Percentiles rank a stretch among this genome's conserved stretches.
Evolutionary conservation across 2,113 vertebrate genomes (phyloP).

Genomic region (Cynocephalus volans): DNA sequence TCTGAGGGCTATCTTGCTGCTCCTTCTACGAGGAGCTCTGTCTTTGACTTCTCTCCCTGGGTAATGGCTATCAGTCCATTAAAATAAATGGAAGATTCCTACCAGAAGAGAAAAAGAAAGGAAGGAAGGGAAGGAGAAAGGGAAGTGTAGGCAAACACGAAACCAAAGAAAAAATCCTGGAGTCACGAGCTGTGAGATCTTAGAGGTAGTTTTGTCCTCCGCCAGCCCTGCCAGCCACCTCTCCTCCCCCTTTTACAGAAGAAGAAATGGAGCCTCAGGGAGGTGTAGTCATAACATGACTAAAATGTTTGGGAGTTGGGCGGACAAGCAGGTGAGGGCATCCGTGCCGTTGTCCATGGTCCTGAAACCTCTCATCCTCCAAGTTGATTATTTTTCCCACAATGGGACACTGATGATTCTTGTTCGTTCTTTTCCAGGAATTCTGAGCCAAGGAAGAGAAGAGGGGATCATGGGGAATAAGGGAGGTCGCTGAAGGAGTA

Average conservation of each 20-base stretch:
- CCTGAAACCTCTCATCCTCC: constrained; percentile 45
- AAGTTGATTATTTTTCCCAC: not conserved
- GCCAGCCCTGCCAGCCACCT: not conserved
- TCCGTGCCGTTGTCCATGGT: constrained; percentile 53
- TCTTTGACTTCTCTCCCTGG: not conserved
- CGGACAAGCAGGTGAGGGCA: fast-evolving
- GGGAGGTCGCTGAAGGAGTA: not conserved
- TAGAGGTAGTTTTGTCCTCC: not conserved
- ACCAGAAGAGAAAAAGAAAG: not conserved
- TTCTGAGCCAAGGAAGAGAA: constrained; percentile 14
- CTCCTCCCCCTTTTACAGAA: not conserved
- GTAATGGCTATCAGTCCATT: not conserved
- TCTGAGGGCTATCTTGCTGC: not conserved
- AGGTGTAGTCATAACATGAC: not conserved
- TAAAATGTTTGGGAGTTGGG: not conserved
- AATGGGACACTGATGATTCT: not conserved
- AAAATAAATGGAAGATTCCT: not conserved
- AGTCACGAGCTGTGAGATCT: not conserved
- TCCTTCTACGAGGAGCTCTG: not conserved
- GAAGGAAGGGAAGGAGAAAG: not conserved
- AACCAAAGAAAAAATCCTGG: not conserved
- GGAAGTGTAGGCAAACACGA: not conserved
- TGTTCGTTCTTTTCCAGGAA: constrained; percentile 28
- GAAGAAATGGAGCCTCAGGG: not conserved
- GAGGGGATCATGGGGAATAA: not conserved